A percentile compares a stretch with the other conserved stretches of the same genome.
These are phyloP conservation scores for Micromussa lordhowensis DNA, from an alignment of 92 coral and sea anemone species.

Conservation along the genomic window DNA sequence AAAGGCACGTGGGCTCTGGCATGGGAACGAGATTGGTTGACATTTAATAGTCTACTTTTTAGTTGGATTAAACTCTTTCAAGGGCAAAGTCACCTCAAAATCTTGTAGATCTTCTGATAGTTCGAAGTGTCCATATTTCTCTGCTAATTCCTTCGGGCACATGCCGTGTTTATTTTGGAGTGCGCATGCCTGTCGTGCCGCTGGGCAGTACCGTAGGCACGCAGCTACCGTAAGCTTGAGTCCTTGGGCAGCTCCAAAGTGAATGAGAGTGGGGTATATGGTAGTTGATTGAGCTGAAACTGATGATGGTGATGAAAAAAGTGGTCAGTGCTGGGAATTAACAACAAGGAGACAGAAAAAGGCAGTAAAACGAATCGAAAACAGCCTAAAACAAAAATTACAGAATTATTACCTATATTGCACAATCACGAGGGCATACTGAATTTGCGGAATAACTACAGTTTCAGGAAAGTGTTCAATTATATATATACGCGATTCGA, in stretches of 20 bases:
- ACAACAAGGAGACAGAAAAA: not conserved
- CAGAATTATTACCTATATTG: too few relatives aligned
- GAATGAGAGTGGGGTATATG: constrained; percentile 16
- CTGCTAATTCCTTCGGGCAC: constrained; percentile 9
- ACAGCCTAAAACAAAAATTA: too few relatives aligned
- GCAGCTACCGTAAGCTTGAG: not conserved
- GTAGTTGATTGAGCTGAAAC: not conserved
- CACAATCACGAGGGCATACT: too few relatives aligned
- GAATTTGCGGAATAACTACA: too few relatives aligned
- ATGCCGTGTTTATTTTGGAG: constrained; percentile 20
- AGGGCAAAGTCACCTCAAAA: constrained; percentile 3
- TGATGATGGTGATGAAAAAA: not conserved
- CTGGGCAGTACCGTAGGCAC: constrained; percentile 17
- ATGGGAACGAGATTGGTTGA: too few relatives aligned
- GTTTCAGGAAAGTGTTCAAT: too few relatives aligned
- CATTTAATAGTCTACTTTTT: not conserved
- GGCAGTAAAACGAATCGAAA: too few relatives aligned
- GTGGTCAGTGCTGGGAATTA: not conserved
- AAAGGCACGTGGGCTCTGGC: too few relatives aligned
- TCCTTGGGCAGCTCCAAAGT: constrained; percentile 25
- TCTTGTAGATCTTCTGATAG: constrained; percentile 1
- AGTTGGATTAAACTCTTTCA: not conserved
- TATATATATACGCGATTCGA: too few relatives aligned
- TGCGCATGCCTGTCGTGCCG: constrained; percentile 8
- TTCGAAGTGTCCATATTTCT: not conserved